phyloP scores from a whole-genome alignment of 2,888 invertebrate genomes.

The Ecliptopera silaceata region DNA sequence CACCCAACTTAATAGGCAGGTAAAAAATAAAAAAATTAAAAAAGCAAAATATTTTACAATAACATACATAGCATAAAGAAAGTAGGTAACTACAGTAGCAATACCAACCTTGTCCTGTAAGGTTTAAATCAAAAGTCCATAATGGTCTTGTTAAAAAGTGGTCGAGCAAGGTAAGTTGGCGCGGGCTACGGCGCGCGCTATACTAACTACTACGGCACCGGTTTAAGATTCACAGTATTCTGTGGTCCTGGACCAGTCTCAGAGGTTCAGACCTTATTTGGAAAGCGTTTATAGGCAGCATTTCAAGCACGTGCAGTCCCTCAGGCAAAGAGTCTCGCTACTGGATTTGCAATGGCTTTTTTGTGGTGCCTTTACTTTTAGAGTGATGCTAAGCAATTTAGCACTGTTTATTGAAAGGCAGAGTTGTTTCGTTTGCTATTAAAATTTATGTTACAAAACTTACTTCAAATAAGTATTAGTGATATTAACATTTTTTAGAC shows the following conservation, averaged over 20 bases:
- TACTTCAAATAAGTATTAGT: no score
- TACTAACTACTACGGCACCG: slow-evolving; percentile 38
- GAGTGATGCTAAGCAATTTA: not conserved
- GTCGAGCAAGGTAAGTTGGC: slow-evolving; percentile 59
- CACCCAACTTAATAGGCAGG: slow-evolving; percentile 25
- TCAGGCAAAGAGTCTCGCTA: slow-evolving; percentile 60
- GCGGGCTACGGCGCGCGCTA: slow-evolving; percentile 52
- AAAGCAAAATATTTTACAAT: slow-evolving; percentile 23
- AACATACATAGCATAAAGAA: slow-evolving; percentile 18
- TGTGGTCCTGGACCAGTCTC: slow-evolving; percentile 20
- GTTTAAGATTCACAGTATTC: slow-evolving; percentile 25
- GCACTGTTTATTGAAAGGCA: no score
- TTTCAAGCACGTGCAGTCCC: slow-evolving; percentile 52
- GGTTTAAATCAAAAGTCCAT: slow-evolving; percentile 47
- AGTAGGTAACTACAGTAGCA: slow-evolving; percentile 31
- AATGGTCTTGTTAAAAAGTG: slow-evolving; percentile 61
- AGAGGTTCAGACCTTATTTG: slow-evolving; percentile 45
- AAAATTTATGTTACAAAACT: no score
- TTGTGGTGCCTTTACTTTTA: slow-evolving; percentile 57
- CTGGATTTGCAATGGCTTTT: slow-evolving; percentile 72
- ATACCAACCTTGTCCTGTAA: slow-evolving; percentile 32
- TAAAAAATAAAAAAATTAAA: slow-evolving; percentile 9
- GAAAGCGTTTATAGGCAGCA: slow-evolving; percentile 41
- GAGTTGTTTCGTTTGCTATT: no score
- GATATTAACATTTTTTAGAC: no score